Conservation (phyloP, 2,113 vertebrate species). For the Tilapia sparmanii region DNA sequence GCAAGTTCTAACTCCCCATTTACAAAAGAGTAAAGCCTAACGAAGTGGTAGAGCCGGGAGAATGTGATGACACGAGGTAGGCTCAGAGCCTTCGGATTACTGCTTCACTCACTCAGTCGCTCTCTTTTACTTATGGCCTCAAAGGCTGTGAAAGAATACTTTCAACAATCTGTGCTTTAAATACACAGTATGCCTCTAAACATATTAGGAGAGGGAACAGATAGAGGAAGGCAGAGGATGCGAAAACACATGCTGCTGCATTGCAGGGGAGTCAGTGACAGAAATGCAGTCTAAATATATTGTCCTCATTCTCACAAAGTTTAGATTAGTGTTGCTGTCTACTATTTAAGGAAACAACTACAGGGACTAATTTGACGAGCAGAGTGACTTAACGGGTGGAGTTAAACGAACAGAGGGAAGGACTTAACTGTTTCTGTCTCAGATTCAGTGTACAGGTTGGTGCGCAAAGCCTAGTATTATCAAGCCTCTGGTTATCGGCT, state of each 20-base stretch:
- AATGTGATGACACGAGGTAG: slow-evolving; percentile 6
- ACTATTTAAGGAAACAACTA: not conserved
- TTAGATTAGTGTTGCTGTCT: not conserved
- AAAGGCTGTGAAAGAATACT: not conserved
- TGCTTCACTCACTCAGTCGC: not conserved
- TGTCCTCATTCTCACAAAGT: not conserved
- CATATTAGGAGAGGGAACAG: not conserved
- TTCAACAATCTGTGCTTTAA: not conserved
- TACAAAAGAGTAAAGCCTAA: slow-evolving; percentile 18
- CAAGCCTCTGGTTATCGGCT: not conserved
- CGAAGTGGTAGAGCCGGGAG: not conserved
- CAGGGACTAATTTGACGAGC: not conserved
- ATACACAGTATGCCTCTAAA: not conserved
- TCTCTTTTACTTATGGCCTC: not conserved
- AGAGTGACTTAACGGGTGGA: not conserved
- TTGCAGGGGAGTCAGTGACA: slow-evolving; percentile 31
- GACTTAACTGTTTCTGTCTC: not conserved
- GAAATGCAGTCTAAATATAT: slow-evolving; percentile 4
- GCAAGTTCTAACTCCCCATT: slow-evolving; percentile 18
- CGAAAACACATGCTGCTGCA: slow-evolving; percentile 43
- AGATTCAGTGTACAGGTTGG: not conserved
- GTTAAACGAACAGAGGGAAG: not conserved
- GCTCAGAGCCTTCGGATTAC: slow-evolving; percentile 14
- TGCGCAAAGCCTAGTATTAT: not conserved
- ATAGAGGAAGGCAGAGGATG: not conserved